Evolutionary conservation across 2,797 vertebrate genomes (phyloP), one percentile per base, ranked within the genome.

Genomic region (Poecilia picta): DNA sequence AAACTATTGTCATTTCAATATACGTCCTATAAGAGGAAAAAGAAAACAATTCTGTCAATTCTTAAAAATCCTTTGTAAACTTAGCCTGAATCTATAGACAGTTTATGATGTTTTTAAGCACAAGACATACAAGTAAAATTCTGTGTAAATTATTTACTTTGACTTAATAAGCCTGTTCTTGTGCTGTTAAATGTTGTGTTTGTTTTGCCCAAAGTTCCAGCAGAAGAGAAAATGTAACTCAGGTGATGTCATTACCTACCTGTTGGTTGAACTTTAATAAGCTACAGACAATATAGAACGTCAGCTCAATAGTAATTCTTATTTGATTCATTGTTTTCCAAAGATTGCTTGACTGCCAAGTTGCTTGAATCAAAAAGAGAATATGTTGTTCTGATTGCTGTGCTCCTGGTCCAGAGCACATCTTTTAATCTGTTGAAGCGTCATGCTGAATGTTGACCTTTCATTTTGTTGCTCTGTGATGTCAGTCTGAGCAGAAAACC

Each of bases 181-280:
- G 57, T 31, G 13, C 28, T 62, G 57, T 31, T 62, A 59, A 59
- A 59, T 62, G 2, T 62, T 62, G 31, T 41, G 3, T n/a, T 73
- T 12, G 20, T 74, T 51, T 70, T 79, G 71, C 39, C 73, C 70
- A 47, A 62, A 62, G 57, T 33, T 57, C 2, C 11, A 79, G 51
- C 33, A 76, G 46, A 72, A 11, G 77, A 23, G 70, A 45, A n/a
- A n/a, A 20, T 1, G 0, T 73, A 83, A 81, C 77, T 81, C 66
- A 41, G 8, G 51, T 41, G 8, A n/a, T 73, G 84, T 80, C 36
- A 49, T 78, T 68, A 31, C 79, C 74, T 23, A 31, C 62, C 62
- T 46, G 46, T 66, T 18, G 43, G 49, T 33, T 77, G 25, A 85
- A 73, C 51, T 79, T 64, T 55, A 74, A 46, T 55, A 55, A 55